These are phyloP conservation scores for Corythoichthys haematopterus DNA, from an alignment of 2,113 vertebrate genomes.

Conservation along the genomic window DNA sequence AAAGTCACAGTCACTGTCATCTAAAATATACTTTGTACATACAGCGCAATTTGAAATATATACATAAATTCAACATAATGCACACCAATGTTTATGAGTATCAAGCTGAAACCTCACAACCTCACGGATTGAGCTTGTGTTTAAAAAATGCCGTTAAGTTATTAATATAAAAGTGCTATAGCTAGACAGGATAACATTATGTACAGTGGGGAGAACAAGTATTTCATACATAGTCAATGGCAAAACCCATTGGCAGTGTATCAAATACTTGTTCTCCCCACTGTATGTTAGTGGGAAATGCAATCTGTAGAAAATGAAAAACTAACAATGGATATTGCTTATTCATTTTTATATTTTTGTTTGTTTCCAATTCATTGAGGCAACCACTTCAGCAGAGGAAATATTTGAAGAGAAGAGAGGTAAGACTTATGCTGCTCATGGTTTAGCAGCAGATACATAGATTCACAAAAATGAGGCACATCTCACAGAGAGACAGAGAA, in stretches of 20 bases:
- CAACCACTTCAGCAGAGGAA: conserved; percentile 22
- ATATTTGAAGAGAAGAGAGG: conserved; percentile 40
- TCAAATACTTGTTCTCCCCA: no score
- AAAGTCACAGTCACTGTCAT: no score
- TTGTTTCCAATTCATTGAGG: not conserved
- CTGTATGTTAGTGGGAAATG: not conserved
- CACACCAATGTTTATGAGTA: not conserved
- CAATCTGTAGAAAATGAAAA: not conserved
- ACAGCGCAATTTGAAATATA: no score
- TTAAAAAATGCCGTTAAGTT: not conserved
- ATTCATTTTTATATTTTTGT: not conserved
- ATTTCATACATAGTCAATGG: no score
- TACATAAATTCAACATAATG: not conserved
- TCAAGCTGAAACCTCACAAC: not conserved
- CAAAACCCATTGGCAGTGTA: no score
- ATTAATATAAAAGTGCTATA: not conserved
- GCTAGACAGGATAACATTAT: not conserved
- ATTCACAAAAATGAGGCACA: conserved; percentile 7
- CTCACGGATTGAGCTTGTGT: not conserved
- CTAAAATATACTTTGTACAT: not conserved
- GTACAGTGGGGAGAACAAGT: no score
- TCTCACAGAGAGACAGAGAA: conserved; percentile 43
- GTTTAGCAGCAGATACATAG: not conserved
- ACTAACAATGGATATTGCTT: not conserved
- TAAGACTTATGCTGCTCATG: conserved; percentile 8